phyloP scores from a whole-genome alignment of 1,140 invertebrate species.

The Carposina sasakii region DNA sequence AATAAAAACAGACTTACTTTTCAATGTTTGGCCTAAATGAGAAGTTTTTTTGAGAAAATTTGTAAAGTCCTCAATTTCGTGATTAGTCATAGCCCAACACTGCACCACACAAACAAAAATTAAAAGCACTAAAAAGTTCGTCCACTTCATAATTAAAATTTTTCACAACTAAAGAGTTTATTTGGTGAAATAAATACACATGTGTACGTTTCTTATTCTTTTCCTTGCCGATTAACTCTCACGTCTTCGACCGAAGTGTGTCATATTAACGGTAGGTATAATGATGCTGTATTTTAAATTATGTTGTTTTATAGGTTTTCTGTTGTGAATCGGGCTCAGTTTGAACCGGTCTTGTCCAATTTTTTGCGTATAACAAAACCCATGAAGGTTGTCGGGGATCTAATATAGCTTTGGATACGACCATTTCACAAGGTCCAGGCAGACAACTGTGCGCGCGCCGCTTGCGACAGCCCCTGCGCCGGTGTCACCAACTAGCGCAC shows the following conservation, averaged over 20 bases:
- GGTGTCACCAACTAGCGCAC: conserved; percentile 26
- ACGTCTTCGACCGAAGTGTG: conserved; percentile 29
- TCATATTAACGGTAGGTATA: conserved; percentile 41
- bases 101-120: conserved; percentile 39
- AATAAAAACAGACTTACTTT: conserved; percentile 45
- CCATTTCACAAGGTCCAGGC: conserved; percentile 65
- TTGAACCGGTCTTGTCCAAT: conserved; percentile 30
- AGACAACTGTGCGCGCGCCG: conserved; percentile 44
- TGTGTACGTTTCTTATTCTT: not conserved
- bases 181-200: not conserved
- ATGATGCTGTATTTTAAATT: not conserved
- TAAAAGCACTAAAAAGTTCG: conserved; percentile 32
- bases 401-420: conserved; percentile 69
- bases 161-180: no score
- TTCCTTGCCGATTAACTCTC: not conserved
- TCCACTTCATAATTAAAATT: conserved; percentile 36
- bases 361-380: conserved; percentile 59
- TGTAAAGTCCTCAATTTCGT: conserved; percentile 59
- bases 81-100: conserved; percentile 46
- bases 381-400: conserved; percentile 52
- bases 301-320: not conserved
- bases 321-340: conserved; percentile 10
- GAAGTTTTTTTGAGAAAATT: conserved; percentile 55
- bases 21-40: conserved; percentile 50
- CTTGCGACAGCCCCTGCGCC: conserved; percentile 52